Percentiles rank a stretch among this genome's conserved stretches.
These are phyloP conservation scores for Hylia prasina DNA, from an alignment of 2,113 vertebrate genomes.

Conservation along the genomic window DNA sequence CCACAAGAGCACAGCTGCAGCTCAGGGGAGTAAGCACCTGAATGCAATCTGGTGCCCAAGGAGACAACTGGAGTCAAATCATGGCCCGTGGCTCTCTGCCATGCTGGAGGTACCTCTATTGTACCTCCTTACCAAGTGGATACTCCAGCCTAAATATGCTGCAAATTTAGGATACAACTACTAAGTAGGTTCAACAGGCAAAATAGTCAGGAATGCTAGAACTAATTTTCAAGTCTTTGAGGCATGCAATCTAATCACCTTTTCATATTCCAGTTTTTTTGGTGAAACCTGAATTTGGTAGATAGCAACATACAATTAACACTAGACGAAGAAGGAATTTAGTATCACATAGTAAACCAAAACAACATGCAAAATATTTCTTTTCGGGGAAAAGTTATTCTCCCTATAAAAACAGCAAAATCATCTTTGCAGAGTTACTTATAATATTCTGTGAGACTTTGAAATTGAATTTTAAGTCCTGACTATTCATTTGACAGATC, in stretches of 20 bases:
- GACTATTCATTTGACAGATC: neutral
- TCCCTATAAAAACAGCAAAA: neutral
- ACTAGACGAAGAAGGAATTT: neutral
- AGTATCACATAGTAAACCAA: neutral
- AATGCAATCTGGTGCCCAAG: neutral
- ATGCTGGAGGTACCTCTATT: fast-evolving
- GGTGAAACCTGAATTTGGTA: neutral
- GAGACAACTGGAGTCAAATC: neutral
- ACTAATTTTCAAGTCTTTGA: neutral
- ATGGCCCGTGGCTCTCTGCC: neutral
- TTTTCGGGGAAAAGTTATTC: neutral
- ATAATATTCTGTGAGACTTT: neutral
- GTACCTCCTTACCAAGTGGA: neutral
- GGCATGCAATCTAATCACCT: neutral
- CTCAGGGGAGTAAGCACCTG: fast-evolving
- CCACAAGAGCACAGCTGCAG: neutral
- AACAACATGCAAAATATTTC: neutral
- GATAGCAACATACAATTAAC: neutral
- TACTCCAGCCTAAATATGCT: neutral
- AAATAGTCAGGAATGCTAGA: neutral
- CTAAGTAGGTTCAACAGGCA: neutral
- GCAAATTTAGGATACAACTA: neutral
- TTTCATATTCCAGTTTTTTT: neutral
- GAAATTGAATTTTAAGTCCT: neutral
- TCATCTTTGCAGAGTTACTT: neutral